These are phyloP conservation scores for Oscheius sp. DNA, from an alignment of 2,888 invertebrate genomes.

Conservation along the genomic window DNA sequence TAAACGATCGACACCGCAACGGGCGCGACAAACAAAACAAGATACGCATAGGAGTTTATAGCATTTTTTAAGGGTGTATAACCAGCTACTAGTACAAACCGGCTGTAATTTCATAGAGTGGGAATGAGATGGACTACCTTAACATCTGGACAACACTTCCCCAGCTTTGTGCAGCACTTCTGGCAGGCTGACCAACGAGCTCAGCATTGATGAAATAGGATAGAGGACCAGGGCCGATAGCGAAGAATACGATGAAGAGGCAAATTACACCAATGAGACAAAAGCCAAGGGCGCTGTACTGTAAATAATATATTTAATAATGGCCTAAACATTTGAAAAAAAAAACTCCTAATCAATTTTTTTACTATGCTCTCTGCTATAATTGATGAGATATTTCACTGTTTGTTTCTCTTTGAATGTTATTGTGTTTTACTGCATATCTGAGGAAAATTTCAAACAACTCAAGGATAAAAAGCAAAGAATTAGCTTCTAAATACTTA, in stretches of 20 bases:
- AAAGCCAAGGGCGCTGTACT: conserved; percentile 51
- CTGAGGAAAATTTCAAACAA: background rate
- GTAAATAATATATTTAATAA: conserved; percentile 26
- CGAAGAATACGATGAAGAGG: conserved; percentile 59
- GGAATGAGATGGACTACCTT: conserved; percentile 37
- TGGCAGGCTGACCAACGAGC: conserved; percentile 56
- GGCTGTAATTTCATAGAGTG: conserved; percentile 39
- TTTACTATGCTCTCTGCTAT: background rate
- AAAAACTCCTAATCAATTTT: background rate
- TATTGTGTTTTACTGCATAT: too few species aligned
- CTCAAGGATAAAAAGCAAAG: too few species aligned
- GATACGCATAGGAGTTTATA: conserved; percentile 54
- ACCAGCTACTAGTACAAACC: conserved; percentile 54
- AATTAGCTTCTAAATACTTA: too few species aligned
- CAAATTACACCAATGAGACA: conserved; percentile 56
- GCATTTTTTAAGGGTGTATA: conserved; percentile 59
- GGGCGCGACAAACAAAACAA: conserved; percentile 58
- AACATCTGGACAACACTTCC: conserved; percentile 61
- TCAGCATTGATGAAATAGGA: conserved; percentile 64
- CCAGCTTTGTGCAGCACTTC: conserved; percentile 64
- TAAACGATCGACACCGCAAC: conserved; percentile 54
- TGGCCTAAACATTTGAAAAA: background rate
- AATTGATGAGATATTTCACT: background rate
- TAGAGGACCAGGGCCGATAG: conserved; percentile 63
- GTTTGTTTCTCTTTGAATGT: background rate